Base-by-base conservation (phyloP, 2,888 invertebrate genomes). In the Orchestes rusci region DNA sequence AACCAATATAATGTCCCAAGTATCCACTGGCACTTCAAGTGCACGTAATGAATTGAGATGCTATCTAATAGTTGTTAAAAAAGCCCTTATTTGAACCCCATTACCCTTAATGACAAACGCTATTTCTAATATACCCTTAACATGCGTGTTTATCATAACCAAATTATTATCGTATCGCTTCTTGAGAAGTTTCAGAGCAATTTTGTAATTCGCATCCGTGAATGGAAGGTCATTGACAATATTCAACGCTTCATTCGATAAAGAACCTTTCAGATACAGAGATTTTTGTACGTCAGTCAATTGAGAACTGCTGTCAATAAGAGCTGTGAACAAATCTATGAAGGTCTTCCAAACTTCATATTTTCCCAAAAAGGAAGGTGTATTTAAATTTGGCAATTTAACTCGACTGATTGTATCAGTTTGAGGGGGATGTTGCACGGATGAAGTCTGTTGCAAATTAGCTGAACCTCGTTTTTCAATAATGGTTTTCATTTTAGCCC, bases 91-190 rank as follows among this genome's bases (percentile, higher is more conserved):
- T 15, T 28, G n/a, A n/a, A n/a, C n/a, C n/a, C n/a, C n/a, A n/a
- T n/a, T n/a, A n/a, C n/a, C n/a, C n/a, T n/a, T n/a, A n/a, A n/a
- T n/a, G n/a, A n/a, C n/a, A n/a, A n/a, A n/a, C n/a, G n/a, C n/a
- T n/a, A n/a, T n/a, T n/a, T n/a, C n/a, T n/a, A n/a, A n/a, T n/a
- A n/a, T n/a, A 39, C 19, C 39, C 16, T 18, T 43, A 18, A 53
- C 27, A 23, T 54, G 51, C 15, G 37, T 47, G 12, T 52, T 40
- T 15, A 53, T 47, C 17, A 54, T 54, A 2, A 50, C 16, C 1
- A 44, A 34, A 30, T 54, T 49, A 17, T 54, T 51, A 29, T 53
- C 50, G 33, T 38, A 54, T 4, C 52, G 33, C 17, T 43, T 39
- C 39, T 48, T 43, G 17, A 52, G 39, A 16, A 53, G 17, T 7